Evolutionary conservation across 2,888 invertebrate genomes (phyloP).

Genomic region (Brachypterus glaber): DNA sequence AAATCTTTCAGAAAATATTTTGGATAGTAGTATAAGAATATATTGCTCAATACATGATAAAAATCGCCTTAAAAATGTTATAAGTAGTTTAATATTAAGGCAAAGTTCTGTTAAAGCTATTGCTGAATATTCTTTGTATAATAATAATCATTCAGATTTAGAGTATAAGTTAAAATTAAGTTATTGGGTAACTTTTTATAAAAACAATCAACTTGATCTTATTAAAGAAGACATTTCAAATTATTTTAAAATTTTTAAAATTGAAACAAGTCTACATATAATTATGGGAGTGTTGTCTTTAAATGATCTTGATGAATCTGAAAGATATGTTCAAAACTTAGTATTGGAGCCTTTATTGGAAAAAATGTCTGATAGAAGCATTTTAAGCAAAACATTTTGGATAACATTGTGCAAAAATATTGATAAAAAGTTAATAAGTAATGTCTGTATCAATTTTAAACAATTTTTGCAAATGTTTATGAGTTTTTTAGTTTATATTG

Average conservation of each 20-base stretch:
- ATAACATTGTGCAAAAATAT: slow-evolving; percentile 31
- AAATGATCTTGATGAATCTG: slow-evolving; percentile 17
- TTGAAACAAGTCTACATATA: slow-evolving; percentile 32
- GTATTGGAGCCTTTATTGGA: slow-evolving; percentile 29
- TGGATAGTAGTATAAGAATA: slow-evolving; percentile 41
- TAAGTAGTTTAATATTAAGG: slow-evolving; percentile 31
- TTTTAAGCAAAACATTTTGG: slow-evolving; percentile 37
- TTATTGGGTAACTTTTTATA: slow-evolving; percentile 27
- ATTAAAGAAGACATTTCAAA: slow-evolving; percentile 26
- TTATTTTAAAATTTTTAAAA: slow-evolving; percentile 34
- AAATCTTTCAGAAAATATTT: slow-evolving; percentile 28
- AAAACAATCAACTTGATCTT: slow-evolving; percentile 28
- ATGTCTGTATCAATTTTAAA: slow-evolving; percentile 31
- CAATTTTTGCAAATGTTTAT: slow-evolving; percentile 39
- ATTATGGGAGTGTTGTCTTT: slow-evolving; percentile 31
- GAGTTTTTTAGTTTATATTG: slow-evolving; percentile 41
- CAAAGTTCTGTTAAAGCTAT: slow-evolving; percentile 30
- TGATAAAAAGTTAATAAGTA: slow-evolving; percentile 30
- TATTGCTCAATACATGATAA: slow-evolving; percentile 39
- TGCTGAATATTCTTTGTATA: slow-evolving; percentile 26
- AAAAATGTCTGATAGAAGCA: slow-evolving; percentile 35
- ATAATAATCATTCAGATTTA: slow-evolving; percentile 20
- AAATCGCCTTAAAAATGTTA: slow-evolving; percentile 37
- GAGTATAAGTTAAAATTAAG: slow-evolving; percentile 29
- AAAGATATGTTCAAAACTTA: slow-evolving; percentile 25